A percentile compares a stretch with the other conserved stretches of the same genome.
Evolutionary conservation across 2,888 invertebrate species (phyloP).

Genomic region (Xestobium rufovillosum): DNA sequence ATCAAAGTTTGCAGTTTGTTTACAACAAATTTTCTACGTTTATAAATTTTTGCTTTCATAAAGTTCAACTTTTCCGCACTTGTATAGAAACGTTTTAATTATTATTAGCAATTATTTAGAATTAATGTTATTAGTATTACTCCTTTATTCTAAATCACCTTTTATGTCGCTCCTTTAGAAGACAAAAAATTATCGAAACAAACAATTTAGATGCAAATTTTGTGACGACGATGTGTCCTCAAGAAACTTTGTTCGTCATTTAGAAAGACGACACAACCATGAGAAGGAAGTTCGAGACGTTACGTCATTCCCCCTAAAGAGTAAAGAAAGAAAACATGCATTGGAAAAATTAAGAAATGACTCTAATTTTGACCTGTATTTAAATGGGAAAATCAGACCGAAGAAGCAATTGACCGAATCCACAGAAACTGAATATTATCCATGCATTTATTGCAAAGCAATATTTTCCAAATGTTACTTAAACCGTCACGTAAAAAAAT

Average conservation of each 20-base stretch:
- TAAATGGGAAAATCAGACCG: slow-evolving; percentile 17
- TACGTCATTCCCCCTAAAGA: slow-evolving; percentile 13
- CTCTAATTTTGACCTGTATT: slow-evolving; percentile 20
- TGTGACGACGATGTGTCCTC: slow-evolving; percentile 18
- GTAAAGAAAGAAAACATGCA: slow-evolving; percentile 15
- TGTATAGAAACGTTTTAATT: too few species aligned
- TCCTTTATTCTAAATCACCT: too few species aligned
- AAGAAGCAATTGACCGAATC: slow-evolving; percentile 5
- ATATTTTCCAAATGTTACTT: slow-evolving; percentile 18
- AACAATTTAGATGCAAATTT: slow-evolving; percentile 20
- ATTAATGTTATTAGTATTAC: too few species aligned
- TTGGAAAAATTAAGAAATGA: slow-evolving; percentile 15
- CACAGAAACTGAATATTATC: slow-evolving; percentile 5
- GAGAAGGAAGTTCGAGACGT: slow-evolving; percentile 16
- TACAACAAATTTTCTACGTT: too few species aligned
- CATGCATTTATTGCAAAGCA: slow-evolving; percentile 18
- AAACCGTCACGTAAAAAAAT: slow-evolving; percentile 15
- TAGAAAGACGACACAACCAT: slow-evolving; percentile 13
- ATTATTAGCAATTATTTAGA: too few species aligned
- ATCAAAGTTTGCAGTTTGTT: too few species aligned
- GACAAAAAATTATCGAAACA: too few species aligned
- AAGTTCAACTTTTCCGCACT: too few species aligned
- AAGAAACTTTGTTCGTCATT: slow-evolving; percentile 20
- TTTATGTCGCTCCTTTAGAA: too few species aligned
- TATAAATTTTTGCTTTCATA: too few species aligned